Conservation (phyloP, 1,140 invertebrate species). For the Heterodera carotae region DNA sequence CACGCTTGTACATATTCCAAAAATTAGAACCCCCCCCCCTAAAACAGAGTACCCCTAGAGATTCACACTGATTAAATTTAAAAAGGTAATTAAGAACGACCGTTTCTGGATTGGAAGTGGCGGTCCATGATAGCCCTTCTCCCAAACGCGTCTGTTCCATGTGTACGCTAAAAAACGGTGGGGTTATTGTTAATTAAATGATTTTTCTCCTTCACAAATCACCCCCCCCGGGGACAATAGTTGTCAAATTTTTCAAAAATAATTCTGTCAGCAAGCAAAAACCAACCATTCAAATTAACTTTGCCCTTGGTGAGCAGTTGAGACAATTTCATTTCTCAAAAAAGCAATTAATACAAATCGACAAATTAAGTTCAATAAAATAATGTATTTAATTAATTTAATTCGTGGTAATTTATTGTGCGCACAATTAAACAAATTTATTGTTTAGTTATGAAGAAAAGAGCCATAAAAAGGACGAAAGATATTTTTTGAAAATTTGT, state of each 20-base stretch:
- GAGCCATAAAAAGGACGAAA: too few species aligned
- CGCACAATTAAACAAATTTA: neutral
- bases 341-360: neutral
- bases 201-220: too few species aligned
- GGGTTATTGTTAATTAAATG: too few species aligned
- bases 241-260: conserved; percentile 48
- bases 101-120: conserved; percentile 57
- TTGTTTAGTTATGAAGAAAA: too few species aligned
- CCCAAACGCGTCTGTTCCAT: conserved; percentile 64
- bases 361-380: neutral
- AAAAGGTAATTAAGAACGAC: conserved; percentile 38
- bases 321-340: conserved; percentile 13
- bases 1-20: neutral
- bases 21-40: neutral
- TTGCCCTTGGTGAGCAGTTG: neutral
- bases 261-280: conserved; percentile 35
- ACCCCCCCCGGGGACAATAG: neutral
- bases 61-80: conserved; percentile 54
- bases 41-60: neutral
- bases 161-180: conserved; percentile 34
- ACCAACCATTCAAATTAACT: neutral
- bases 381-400: conserved; percentile 1
- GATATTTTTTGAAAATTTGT: too few species aligned
- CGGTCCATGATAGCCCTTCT: conserved; percentile 61
- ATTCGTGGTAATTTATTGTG: neutral